A percentile compares a stretch with the other conserved stretches of the same genome.
phyloP scores from a whole-genome alignment of 2,113 vertebrate species.

The Diphyllodes magnificus region DNA sequence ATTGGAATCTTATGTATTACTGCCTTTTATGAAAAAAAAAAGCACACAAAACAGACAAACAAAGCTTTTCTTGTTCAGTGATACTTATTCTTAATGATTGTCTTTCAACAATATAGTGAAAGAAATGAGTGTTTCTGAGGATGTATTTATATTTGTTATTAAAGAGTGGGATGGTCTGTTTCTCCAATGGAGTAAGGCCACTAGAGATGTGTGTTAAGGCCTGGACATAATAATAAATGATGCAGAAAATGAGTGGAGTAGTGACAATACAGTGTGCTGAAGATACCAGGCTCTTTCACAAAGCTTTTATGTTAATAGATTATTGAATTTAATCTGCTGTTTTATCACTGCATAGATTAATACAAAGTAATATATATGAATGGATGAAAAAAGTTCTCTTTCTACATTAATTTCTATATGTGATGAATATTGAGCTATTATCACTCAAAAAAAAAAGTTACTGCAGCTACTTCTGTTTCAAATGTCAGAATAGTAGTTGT shows the following conservation, averaged over 20 bases:
- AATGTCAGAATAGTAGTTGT: not conserved
- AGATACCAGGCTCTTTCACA: not conserved
- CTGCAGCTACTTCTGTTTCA: not conserved
- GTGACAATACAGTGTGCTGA: not conserved
- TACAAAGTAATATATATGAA: not conserved
- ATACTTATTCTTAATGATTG: not conserved
- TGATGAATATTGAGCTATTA: not conserved
- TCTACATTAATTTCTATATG: not conserved
- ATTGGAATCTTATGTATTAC: not conserved
- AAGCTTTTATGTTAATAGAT: slow-evolving; percentile 28
- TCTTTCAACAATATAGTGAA: not conserved
- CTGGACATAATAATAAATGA: not conserved
- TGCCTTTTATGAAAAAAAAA: not conserved
- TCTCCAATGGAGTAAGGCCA: not conserved
- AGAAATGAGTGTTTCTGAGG: not conserved
- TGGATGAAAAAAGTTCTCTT: not conserved
- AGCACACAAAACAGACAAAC: not conserved
- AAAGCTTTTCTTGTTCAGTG: not conserved
- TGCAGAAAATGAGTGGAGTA: not conserved
- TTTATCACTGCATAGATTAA: slow-evolving; percentile 20
- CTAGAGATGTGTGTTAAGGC: not conserved
- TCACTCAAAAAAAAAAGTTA: not conserved
- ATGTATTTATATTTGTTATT: not conserved
- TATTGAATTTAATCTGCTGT: not conserved
- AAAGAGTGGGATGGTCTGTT: not conserved